Evolutionary conservation across 2,113 vertebrate genomes (phyloP).

Genomic region (Peromyscus maniculatus): DNA sequence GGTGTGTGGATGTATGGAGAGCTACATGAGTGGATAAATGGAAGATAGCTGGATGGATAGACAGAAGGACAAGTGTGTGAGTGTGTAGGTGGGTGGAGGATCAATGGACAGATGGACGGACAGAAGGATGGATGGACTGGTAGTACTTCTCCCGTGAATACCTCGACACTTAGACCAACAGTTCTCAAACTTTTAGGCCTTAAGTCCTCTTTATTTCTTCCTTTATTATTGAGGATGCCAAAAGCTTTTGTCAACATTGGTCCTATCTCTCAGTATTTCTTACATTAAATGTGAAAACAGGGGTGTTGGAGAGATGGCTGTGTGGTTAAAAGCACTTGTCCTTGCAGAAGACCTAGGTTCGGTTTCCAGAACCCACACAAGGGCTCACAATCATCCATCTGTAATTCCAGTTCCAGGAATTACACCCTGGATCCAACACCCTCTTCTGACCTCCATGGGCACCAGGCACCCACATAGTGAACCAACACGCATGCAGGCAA

Average conservation of each 20-base stretch:
- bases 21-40: background rate
- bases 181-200: constrained; percentile 1
- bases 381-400: background rate
- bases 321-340: background rate
- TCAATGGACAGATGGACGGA: background rate
- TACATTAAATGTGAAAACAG: constrained; percentile 34
- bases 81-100: background rate
- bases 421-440: background rate
- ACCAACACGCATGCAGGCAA: background rate
- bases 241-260: background rate
- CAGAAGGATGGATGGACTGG: background rate
- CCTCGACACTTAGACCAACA: background rate
- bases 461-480: background rate
- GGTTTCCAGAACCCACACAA: background rate
- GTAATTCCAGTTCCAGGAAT: background rate
- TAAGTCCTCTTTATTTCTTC: constrained; percentile 4
- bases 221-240: constrained; percentile 7
- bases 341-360: background rate
- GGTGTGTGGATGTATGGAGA: background rate
- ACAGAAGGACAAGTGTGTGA: too few relatives aligned
- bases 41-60: background rate
- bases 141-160: background rate
- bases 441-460: background rate
- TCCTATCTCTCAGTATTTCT: background rate
- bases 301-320: background rate